These are phyloP conservation scores for Micropoecilia bifurca DNA, from an alignment of 2,797 vertebrate species.

Conservation along the genomic window DNA sequence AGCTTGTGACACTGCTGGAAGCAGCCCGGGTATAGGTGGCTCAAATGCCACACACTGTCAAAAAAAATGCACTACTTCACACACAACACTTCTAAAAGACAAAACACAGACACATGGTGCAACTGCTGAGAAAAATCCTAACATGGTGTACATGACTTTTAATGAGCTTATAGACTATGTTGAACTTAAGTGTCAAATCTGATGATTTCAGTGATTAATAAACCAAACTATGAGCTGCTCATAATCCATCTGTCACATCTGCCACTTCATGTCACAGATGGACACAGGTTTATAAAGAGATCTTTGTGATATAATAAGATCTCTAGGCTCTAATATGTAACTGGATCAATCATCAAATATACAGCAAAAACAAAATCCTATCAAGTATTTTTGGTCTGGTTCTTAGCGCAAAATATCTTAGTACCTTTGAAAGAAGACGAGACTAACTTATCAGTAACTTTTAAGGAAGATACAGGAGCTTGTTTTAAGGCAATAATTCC, in stretches of 20 bases:
- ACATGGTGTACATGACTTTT: not conserved
- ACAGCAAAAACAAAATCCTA: no score
- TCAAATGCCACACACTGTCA: conserved; percentile 39
- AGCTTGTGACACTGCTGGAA: conserved; percentile 24
- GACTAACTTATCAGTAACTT: no score
- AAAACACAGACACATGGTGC: not conserved
- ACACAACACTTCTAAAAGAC: conserved; percentile 5
- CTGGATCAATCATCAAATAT: not conserved
- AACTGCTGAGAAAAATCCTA: not conserved
- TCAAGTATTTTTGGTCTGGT: no score
- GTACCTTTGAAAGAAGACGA: no score
- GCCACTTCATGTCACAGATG: not conserved
- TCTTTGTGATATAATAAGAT: not conserved
- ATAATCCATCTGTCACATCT: not conserved
- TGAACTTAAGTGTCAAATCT: not conserved
- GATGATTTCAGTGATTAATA: not conserved
- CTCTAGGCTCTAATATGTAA: not conserved
- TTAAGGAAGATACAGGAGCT: no score
- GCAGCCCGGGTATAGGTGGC: conserved; percentile 37
- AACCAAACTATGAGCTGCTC: not conserved
- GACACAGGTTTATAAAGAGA: no score
- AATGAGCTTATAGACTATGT: not conserved
- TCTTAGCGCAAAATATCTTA: no score
- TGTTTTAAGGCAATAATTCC: no score
- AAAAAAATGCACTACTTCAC: not conserved